phyloP scores from a whole-genome alignment of 2,888 invertebrate species.

The Heliconius charithonia region DNA sequence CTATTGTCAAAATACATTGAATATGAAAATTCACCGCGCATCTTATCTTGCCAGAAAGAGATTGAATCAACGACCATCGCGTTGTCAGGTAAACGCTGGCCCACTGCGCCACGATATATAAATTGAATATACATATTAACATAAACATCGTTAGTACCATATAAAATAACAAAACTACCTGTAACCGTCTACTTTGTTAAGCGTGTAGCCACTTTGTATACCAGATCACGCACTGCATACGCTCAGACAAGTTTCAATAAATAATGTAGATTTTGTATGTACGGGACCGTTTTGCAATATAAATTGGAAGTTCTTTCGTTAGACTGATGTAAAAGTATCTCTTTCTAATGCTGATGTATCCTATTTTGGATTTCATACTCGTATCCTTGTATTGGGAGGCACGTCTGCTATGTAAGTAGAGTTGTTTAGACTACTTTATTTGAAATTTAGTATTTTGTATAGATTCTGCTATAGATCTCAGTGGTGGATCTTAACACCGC shows the following conservation, averaged over 20 bases:
- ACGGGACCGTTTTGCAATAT: conserved; percentile 29
- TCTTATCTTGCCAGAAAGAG: background rate
- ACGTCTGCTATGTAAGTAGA: background rate
- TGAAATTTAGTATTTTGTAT: conserved; percentile 3
- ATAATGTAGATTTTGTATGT: conserved; percentile 34
- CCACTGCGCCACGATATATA: too few species aligned
- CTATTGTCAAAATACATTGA: background rate
- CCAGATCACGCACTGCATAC: conserved; percentile 37
- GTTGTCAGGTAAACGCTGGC: too few species aligned
- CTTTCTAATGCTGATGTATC: conserved; percentile 28
- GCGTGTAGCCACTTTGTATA: conserved; percentile 8
- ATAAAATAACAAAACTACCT: background rate
- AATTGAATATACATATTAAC: too few species aligned
- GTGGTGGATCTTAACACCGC: too few species aligned
- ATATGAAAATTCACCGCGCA: too few species aligned
- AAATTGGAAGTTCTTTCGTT: conserved; percentile 36
- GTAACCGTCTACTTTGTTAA: conserved; percentile 4
- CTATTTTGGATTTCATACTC: conserved; percentile 23
- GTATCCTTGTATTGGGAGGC: background rate
- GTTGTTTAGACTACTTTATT: conserved; percentile 10
- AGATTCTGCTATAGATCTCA: background rate
- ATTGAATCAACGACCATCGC: background rate
- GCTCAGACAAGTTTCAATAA: conserved; percentile 38
- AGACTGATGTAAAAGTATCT: conserved; percentile 26
- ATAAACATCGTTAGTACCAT: background rate